phyloP scores from a whole-genome alignment of 1,140 invertebrate species.

The Cotesia chilonis region DNA sequence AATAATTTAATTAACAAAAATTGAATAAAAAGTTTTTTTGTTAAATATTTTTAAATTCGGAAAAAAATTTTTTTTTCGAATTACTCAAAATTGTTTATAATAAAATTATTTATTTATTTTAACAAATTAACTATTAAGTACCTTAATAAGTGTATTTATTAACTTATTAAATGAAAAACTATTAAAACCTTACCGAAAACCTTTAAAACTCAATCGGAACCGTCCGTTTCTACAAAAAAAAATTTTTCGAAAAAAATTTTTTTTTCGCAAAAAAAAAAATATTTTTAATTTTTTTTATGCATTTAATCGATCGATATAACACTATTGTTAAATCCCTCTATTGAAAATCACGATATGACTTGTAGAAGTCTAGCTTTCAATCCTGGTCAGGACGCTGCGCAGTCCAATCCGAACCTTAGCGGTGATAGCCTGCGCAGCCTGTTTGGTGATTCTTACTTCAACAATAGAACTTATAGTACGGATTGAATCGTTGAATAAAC shows the following conservation, averaged over 20 bases:
- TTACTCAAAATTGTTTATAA: too few relatives aligned
- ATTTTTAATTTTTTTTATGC: background rate
- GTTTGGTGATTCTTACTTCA: conserved; percentile 4
- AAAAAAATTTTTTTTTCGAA: too few relatives aligned
- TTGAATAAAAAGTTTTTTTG: too few relatives aligned
- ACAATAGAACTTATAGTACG: conserved; percentile 17
- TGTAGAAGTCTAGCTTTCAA: conserved; percentile 8
- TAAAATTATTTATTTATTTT: too few relatives aligned
- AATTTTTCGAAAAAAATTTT: conserved; percentile 1
- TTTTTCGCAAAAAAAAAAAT: conserved; percentile 20
- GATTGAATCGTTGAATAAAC: conserved; percentile 2
- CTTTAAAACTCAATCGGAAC: too few relatives aligned
- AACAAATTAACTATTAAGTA: too few relatives aligned
- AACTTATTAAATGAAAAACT: too few relatives aligned
- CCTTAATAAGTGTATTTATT: too few relatives aligned
- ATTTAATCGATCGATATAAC: conserved; percentile 19
- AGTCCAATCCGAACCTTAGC: conserved; percentile 24
- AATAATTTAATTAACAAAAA: too few relatives aligned
- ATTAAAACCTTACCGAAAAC: too few relatives aligned
- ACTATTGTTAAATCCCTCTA: conserved; percentile 20
- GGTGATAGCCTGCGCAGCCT: conserved; percentile 29
- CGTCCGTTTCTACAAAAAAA: background rate
- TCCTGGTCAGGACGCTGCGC: conserved; percentile 32
- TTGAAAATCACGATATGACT: conserved; percentile 18
- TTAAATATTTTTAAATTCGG: too few relatives aligned